Evolutionary conservation across 2,113 vertebrate species (phyloP).

Genomic region (Amphilophus citrinellus): DNA sequence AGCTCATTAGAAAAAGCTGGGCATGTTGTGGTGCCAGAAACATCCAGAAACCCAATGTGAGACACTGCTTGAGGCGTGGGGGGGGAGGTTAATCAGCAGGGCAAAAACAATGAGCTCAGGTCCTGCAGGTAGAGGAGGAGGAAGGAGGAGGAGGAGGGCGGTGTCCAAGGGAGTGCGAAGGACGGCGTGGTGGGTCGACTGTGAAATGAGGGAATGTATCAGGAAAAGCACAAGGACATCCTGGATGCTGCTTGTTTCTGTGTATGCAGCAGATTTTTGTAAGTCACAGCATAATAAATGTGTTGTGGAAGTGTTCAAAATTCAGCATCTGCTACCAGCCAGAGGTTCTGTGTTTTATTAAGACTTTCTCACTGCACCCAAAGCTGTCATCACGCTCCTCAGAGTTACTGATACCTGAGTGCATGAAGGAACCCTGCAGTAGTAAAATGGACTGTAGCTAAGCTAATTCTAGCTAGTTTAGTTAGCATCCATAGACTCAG

Average conservation of each 20-base stretch:
- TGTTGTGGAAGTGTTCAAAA: slow-evolving; percentile 14
- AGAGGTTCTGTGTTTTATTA: background rate
- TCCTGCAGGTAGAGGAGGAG: slow-evolving; percentile 53
- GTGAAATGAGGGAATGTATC: slow-evolving; percentile 71
- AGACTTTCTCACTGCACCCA: background rate
- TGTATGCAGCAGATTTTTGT: slow-evolving; percentile 34
- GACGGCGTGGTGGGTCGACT: slow-evolving; percentile 65
- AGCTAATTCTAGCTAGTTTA: background rate
- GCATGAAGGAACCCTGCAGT: background rate
- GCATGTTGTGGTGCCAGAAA: slow-evolving; percentile 54
- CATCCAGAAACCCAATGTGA: slow-evolving; percentile 67
- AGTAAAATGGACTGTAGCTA: background rate
- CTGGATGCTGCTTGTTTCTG: slow-evolving; percentile 28
- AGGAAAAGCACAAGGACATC: slow-evolving; percentile 65
- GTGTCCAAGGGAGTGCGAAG: slow-evolving; percentile 62
- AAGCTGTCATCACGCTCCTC: background rate
- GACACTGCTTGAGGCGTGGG: slow-evolving; percentile 65
- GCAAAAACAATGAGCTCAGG: slow-evolving; percentile 72
- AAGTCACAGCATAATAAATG: slow-evolving; percentile 3
- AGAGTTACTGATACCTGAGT: no score
- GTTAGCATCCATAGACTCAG: background rate
- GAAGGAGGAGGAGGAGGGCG: slow-evolving; percentile 21
- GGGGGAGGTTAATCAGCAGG: slow-evolving; percentile 72
- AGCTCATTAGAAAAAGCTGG: slow-evolving; percentile 74
- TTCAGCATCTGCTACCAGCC: slow-evolving; percentile 30